These are phyloP conservation scores for Delphinus delphis DNA, from an alignment of 2,113 vertebrate species.

Conservation along the genomic window DNA sequence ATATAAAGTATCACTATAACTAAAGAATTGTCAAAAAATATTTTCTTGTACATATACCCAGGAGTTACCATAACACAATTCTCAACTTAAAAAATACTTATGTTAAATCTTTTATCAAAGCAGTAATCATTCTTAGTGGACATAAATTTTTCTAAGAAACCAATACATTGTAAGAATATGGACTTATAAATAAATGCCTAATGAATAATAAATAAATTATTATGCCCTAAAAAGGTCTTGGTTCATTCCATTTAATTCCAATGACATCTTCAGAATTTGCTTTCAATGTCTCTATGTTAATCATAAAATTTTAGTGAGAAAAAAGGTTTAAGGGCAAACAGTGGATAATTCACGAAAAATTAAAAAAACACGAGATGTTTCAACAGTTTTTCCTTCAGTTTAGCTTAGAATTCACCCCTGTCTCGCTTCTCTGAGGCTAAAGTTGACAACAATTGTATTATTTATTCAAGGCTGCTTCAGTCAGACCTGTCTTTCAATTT, in stretches of 20 bases:
- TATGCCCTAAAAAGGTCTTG: not conserved
- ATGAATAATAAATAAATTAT: constrained; percentile 6
- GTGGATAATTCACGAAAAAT: not conserved
- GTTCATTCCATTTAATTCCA: constrained; percentile 18
- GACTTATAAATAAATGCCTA: constrained; percentile 18
- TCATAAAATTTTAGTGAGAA: constrained; percentile 15
- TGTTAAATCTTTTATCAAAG: not conserved
- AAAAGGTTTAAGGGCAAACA: not conserved
- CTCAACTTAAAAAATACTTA: not conserved
- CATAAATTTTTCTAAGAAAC: not conserved
- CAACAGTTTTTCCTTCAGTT: constrained; percentile 2
- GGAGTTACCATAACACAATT: not conserved
- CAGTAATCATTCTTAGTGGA: not conserved
- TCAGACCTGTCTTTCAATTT: constrained; percentile 54
- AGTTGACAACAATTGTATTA: constrained; percentile 63
- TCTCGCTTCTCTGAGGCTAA: constrained; percentile 41
- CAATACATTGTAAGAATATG: not conserved
- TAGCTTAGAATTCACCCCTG: constrained; percentile 15
- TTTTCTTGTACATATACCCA: not conserved
- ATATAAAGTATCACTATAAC: not conserved
- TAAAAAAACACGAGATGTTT: not conserved
- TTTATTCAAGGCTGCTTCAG: constrained; percentile 58
- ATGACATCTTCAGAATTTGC: not conserved
- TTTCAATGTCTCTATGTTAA: not conserved
- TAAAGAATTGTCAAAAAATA: not conserved